Evolutionary conservation across 1,140 invertebrate genomes (phyloP).

Genomic region (Papilio aristodemus): DNA sequence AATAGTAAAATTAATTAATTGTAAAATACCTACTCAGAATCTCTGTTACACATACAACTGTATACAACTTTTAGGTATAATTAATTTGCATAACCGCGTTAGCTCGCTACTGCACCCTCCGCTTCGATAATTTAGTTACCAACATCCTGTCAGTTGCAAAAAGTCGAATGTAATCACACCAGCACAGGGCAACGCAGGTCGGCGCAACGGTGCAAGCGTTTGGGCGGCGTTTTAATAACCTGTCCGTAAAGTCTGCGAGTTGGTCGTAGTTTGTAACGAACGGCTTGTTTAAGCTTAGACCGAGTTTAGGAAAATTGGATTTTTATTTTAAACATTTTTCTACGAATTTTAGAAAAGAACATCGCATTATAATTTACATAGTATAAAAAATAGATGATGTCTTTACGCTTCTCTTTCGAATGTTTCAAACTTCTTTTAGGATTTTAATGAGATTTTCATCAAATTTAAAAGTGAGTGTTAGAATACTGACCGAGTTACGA

Average conservation of each 20-base stretch:
- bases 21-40: too few species aligned
- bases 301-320: too few species aligned
- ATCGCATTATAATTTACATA: too few species aligned
- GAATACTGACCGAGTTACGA: too few species aligned
- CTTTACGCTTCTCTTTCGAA: too few species aligned
- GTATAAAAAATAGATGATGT: too few species aligned
- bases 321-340: too few species aligned
- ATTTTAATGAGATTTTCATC: too few species aligned
- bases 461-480: too few species aligned
- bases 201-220: constrained; percentile 2
- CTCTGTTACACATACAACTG: neutral
- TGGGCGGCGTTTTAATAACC: constrained; percentile 16
- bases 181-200: neutral
- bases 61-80: neutral
- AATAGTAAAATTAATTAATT: too few species aligned
- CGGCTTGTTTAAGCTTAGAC: neutral
- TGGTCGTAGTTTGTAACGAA: neutral
- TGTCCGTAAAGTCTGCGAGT: neutral
- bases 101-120: constrained; percentile 5
- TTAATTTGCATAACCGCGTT: constrained; percentile 14
- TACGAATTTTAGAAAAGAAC: too few species aligned
- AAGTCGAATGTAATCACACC: constrained; percentile 6
- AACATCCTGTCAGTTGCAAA: constrained; percentile 14
- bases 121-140: constrained; percentile 5
- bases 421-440: too few species aligned